These are phyloP conservation scores for Trochalopteron elliotii DNA, from an alignment of 2,113 vertebrate species.

Conservation along the genomic window DNA sequence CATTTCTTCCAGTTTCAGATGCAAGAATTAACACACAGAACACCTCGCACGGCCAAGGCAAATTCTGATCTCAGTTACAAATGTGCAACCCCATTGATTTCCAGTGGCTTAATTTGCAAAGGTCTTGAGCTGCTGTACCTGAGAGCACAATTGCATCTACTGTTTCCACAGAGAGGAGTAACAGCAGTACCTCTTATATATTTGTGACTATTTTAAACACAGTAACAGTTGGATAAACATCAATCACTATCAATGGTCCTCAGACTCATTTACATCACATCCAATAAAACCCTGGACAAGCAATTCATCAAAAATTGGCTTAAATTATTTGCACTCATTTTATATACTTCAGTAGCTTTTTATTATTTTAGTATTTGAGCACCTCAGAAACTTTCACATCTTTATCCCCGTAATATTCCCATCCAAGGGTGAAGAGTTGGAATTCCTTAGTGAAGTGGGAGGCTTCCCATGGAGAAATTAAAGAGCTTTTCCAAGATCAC, in stretches of 20 bases:
- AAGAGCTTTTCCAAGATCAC: not conserved
- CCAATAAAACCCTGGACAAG: not conserved
- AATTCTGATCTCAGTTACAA: slow-evolving; percentile 53
- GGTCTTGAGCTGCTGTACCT: slow-evolving; percentile 43
- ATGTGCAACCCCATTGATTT: slow-evolving; percentile 42
- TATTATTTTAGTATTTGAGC: not conserved
- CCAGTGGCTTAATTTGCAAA: slow-evolving; percentile 58
- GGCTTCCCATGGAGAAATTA: not conserved
- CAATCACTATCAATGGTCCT: not conserved
- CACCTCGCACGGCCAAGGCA: slow-evolving; percentile 31
- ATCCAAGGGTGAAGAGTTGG: not conserved
- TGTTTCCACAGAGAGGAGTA: slow-evolving; percentile 4
- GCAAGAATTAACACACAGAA: slow-evolving; percentile 52
- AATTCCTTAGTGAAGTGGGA: not conserved
- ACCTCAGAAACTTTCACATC: not conserved
- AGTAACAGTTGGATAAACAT: not conserved
- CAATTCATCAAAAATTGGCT: not conserved
- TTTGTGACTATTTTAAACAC: not conserved
- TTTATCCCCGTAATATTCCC: not conserved
- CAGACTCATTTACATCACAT: slow-evolving; percentile 2
- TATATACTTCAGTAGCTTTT: not conserved
- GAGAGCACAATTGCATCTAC: slow-evolving; percentile 37
- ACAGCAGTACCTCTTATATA: not conserved
- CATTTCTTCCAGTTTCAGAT: slow-evolving; percentile 50
- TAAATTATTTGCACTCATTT: not conserved